Evolutionary conservation across 1,140 invertebrate species (phyloP).

Genomic region (Octopus bimaculoides): DNA sequence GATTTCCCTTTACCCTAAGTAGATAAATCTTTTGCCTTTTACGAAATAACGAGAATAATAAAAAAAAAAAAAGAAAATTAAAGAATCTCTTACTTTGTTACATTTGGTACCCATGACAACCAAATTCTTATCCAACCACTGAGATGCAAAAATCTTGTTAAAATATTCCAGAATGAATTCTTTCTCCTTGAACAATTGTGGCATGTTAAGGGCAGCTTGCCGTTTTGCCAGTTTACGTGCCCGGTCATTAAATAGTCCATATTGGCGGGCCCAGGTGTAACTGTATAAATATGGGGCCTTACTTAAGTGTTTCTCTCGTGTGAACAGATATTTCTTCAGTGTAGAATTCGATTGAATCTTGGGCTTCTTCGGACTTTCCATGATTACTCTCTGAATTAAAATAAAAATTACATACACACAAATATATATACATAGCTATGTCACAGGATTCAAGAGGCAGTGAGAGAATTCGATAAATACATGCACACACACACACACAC

Average conservation of each 20-base stretch:
- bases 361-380: background rate
- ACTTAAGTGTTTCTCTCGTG: background rate
- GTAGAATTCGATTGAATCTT: background rate
- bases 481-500: no score
- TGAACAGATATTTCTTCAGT: background rate
- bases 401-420: no score
- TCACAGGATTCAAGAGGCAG: no score
- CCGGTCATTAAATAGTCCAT: background rate
- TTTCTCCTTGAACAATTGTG: conserved; percentile 44
- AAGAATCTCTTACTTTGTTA: conserved; percentile 67
- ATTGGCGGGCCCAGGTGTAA: background rate
- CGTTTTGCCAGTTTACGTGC: background rate
- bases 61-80: background rate
- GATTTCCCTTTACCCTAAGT: no score
- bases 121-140: conserved; percentile 92
- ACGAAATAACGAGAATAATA: background rate
- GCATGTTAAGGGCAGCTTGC: conserved; percentile 29
- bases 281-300: background rate
- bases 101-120: conserved; percentile 96
- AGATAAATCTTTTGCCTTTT: no score
- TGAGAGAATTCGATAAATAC: no score
- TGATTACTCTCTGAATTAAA: no score
- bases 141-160: conserved; percentile 94
- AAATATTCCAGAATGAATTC: conserved; percentile 61
- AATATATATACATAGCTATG: no score